These are phyloP conservation scores for Mirza zaza DNA, from an alignment of 2,113 vertebrate species.

Conservation along the genomic window DNA sequence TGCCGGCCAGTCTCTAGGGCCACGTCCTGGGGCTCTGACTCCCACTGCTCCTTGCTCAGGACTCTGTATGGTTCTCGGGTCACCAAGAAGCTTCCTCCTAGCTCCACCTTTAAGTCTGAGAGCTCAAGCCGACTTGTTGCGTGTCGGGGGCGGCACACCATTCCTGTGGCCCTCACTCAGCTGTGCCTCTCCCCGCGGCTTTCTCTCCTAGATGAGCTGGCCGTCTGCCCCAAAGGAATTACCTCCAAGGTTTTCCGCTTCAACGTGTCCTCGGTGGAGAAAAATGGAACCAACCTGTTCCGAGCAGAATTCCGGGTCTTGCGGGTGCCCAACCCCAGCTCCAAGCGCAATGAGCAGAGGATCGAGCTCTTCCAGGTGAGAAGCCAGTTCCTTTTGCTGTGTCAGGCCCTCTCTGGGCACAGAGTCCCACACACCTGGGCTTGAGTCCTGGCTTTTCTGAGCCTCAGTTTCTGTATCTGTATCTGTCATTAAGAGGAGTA, in stretches of 20 bases:
- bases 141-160: neutral
- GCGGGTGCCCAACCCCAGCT: slow-evolving; percentile 90
- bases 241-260: slow-evolving; percentile 97
- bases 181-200: neutral
- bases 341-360: slow-evolving; percentile 95
- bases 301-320: slow-evolving; percentile 96
- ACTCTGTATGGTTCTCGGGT: neutral
- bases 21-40: neutral
- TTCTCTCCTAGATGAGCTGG: slow-evolving; percentile 90
- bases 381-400: neutral
- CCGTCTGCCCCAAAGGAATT: slow-evolving; percentile 92
- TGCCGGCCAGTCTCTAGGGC: neutral
- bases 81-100: neutral
- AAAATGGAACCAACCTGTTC: slow-evolving; percentile 96
- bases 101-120: neutral
- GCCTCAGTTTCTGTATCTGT: neutral
- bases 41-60: neutral
- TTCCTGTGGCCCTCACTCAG: neutral
- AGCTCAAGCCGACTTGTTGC: neutral
- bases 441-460: neutral
- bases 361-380: slow-evolving; percentile 98
- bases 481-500: neutral
- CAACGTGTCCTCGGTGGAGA: slow-evolving; percentile 96
- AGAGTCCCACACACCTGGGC: neutral
- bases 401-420: accelerated